These are phyloP conservation scores for Periphyllus acericola DNA, from an alignment of 2,888 invertebrate species.

Conservation along the genomic window DNA sequence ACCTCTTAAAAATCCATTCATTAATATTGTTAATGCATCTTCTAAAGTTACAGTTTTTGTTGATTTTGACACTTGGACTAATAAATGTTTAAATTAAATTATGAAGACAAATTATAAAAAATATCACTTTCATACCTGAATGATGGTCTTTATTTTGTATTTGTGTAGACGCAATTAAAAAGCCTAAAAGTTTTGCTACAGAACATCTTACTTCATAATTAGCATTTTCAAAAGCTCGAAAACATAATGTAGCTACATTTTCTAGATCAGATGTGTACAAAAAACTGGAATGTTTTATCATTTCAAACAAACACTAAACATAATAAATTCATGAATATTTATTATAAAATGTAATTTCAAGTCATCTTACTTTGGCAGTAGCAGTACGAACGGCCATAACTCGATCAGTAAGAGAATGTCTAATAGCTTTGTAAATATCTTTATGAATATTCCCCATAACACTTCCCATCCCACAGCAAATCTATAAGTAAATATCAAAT, in stretches of 20 bases:
- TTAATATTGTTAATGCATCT: constrained; percentile 89
- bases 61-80: constrained; percentile 68
- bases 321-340: constrained; percentile 52
- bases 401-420: constrained; percentile 88
- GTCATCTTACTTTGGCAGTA: constrained; percentile 77
- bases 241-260: constrained; percentile 88
- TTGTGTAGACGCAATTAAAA: constrained; percentile 86
- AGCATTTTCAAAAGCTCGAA: constrained; percentile 90
- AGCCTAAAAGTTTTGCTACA: constrained; percentile 90
- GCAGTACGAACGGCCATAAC: constrained; percentile 93
- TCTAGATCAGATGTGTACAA: constrained; percentile 90
- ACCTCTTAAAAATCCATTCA: constrained; percentile 93
- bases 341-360: neutral
- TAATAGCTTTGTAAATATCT: constrained; percentile 91
- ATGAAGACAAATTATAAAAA: neutral
- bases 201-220: constrained; percentile 92
- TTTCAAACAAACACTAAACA: constrained; percentile 82
- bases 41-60: constrained; percentile 82
- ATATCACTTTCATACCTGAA: constrained; percentile 40
- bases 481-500: constrained; percentile 68
- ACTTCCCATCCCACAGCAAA: constrained; percentile 92
- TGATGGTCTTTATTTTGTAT: constrained; percentile 71
- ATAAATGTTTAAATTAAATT: constrained; percentile 65
- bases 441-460: constrained; percentile 87
- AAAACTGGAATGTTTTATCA: constrained; percentile 87